Conservation (phyloP, 2,888 invertebrate genomes). For the Amorpha juglandis region DNA sequence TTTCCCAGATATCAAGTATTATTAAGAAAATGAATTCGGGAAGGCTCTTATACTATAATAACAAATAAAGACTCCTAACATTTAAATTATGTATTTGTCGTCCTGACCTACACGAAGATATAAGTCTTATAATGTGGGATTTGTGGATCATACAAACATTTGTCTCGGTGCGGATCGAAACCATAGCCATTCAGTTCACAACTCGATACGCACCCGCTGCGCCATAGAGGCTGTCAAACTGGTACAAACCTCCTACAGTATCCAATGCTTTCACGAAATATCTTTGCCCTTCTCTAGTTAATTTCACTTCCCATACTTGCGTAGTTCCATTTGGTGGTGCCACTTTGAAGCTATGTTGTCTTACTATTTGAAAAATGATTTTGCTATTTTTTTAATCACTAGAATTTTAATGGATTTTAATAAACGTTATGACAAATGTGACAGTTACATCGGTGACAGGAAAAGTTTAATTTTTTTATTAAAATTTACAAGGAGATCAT, state of each 20-base stretch:
- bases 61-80: too few species aligned
- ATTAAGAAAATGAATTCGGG: too few species aligned
- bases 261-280: conserved; percentile 68
- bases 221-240: too few species aligned
- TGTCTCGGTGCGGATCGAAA: too few species aligned
- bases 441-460: not conserved
- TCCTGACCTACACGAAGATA: too few species aligned
- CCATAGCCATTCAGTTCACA: too few species aligned
- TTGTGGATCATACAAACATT: too few species aligned
- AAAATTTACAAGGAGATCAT: not conserved
- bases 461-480: not conserved
- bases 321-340: conserved; percentile 51
- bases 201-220: too few species aligned
- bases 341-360: conserved; percentile 58
- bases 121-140: too few species aligned
- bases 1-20: too few species aligned
- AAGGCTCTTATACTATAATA: too few species aligned
- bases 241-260: conserved; percentile 63
- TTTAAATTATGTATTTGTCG: too few species aligned
- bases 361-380: conserved; percentile 23
- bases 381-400: conserved; percentile 10
- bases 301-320: conserved; percentile 73
- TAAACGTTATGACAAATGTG: conserved; percentile 26
- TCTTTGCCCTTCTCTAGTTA: conserved; percentile 68
- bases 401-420: conserved; percentile 36